Conservation (phyloP, 1,140 invertebrate species). For the Aphis craccivora region DNA sequence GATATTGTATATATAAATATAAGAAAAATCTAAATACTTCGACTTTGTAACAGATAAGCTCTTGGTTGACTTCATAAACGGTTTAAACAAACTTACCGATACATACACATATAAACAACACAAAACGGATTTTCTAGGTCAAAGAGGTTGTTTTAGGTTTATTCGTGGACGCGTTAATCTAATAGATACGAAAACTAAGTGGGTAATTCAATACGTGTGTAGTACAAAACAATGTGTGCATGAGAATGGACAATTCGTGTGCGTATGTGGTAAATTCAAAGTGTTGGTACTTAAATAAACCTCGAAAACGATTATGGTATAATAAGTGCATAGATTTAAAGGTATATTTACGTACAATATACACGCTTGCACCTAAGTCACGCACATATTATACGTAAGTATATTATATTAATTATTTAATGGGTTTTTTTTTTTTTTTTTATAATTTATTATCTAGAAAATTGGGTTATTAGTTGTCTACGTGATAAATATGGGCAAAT, state of each 20-base stretch:
- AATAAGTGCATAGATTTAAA: background rate
- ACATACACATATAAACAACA: background rate
- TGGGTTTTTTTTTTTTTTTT: background rate
- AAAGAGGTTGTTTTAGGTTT: constrained; percentile 27
- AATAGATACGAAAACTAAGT: background rate
- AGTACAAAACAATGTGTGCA: background rate
- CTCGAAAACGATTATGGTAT: background rate
- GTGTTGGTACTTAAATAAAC: background rate
- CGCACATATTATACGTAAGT: background rate
- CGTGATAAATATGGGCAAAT: background rate
- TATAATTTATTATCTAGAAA: background rate
- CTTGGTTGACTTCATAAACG: background rate
- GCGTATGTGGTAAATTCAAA: background rate
- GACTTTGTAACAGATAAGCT: constrained; percentile 23
- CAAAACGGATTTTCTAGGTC: constrained; percentile 11
- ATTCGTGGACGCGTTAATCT: background rate
- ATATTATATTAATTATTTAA: background rate
- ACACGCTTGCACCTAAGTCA: no score
- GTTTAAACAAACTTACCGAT: background rate
- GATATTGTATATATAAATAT: background rate
- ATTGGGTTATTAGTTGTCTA: background rate
- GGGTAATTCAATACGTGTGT: constrained; percentile 11
- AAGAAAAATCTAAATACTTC: background rate
- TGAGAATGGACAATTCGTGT: background rate
- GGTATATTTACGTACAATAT: background rate